Evolutionary conservation across 2,888 invertebrate species (phyloP), one percentile per base, ranked within the genome.

Genomic region (Mechanitis mazaeus): DNA sequence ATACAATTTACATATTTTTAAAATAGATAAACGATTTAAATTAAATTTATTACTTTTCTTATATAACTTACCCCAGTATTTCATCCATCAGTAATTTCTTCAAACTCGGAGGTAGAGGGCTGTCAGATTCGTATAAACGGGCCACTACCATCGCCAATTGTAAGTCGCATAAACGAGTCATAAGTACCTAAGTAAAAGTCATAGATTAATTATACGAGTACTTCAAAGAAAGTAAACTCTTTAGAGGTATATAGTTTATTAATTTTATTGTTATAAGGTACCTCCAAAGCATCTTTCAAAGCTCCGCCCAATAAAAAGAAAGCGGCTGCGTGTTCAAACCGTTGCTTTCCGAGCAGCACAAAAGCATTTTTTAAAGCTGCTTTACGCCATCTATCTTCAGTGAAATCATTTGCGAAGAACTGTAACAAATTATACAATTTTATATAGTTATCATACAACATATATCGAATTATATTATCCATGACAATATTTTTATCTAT

Each of bases 361-460:
- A 98, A 99, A 0, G 99, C 99, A 83, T 99, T 99, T 87, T 99
- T 99, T 66, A 99, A 83, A 0, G 99, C 99, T 0, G 99, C 98
- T 78, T 97, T 98, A 31, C 98, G 93, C 98, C 99, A 99, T 59
- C 98, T 92, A 73, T 98, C 96, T 77, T 97, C 95, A 2, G 91
- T 82, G 79, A 99, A 99, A 78, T 99, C 97, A 79, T 99, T 97
- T 33, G 95, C 88, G 80, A 99, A 99, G 91, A 99, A 99, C 76
- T 91, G 77, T 35, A 71, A 71, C 58, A 33, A 64, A 57, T 3
- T 35, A 5, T 35, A 35, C 20, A 20, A 20, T 20, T 35, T 35
- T 35, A 35, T 35, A 35, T 5, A 5, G 2, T 35, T 2, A 35
- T 35, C 6, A 5, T 5, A 3, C 2, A 35, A 5, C 35, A 6